Percentiles rank a stretch among this genome's conserved stretches.
These are phyloP conservation scores for Bugulina stolonifera DNA, from an alignment of 2,888 invertebrate genomes.

Conservation along the genomic window DNA sequence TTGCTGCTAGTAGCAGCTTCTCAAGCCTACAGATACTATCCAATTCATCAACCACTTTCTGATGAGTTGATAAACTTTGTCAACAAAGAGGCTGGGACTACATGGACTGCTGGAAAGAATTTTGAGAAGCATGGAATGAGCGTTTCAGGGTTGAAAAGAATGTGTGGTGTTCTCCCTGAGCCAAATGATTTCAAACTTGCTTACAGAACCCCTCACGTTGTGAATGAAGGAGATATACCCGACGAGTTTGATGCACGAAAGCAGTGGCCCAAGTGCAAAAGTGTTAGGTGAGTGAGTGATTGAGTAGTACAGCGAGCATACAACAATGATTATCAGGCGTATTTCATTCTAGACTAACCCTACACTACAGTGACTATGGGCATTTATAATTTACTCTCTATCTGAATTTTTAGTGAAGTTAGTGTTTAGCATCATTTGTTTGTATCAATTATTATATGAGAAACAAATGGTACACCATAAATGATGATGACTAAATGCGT, in stretches of 20 bases:
- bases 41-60: conserved; percentile 59
- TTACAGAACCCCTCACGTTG: conserved; percentile 30
- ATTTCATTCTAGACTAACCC: no score
- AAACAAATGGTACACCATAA: no score
- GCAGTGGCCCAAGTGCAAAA: conserved; percentile 79
- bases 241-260: conserved; percentile 73
- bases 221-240: conserved; percentile 58
- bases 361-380: no score
- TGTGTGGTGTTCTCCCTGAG: conserved; percentile 54
- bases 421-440: no score
- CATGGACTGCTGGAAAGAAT: conserved; percentile 76
- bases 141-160: conserved; percentile 60
- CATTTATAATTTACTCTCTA: no score
- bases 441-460: no score
- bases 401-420: no score
- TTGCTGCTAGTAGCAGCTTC: not conserved
- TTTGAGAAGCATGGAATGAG: conserved; percentile 59
- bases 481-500: no score
- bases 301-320: no score
- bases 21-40: not conserved
- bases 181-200: conserved; percentile 33
- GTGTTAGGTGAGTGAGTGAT: conserved; percentile 58
- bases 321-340: no score
- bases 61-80: conserved; percentile 67
- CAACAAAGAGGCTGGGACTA: conserved; percentile 58